Evolutionary conservation across 2,888 invertebrate species (phyloP).

Genomic region (Athalia cordata): DNA sequence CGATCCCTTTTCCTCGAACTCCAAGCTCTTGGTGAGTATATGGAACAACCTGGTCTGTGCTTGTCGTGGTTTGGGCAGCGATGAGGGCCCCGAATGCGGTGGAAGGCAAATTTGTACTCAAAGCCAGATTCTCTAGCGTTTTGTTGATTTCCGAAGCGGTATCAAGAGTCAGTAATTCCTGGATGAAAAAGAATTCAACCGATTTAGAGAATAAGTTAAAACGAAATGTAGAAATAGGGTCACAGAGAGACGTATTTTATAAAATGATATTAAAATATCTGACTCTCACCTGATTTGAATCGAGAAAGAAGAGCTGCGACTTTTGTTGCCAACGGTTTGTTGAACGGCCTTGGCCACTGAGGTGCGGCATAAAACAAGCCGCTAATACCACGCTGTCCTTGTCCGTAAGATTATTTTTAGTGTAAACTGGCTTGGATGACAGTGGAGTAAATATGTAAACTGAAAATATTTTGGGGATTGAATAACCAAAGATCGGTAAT

Average conservation of each 20-base stretch:
- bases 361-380: constrained; percentile 78
- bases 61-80: constrained; percentile 67
- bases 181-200: constrained; percentile 46
- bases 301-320: constrained; percentile 79
- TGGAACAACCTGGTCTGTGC: constrained; percentile 57
- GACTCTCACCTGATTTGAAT: constrained; percentile 75
- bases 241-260: constrained; percentile 4
- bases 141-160: constrained; percentile 71
- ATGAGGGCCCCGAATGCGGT: constrained; percentile 75
- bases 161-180: constrained; percentile 75
- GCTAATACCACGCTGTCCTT: constrained; percentile 72
- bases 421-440: constrained; percentile 76
- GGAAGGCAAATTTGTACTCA: constrained; percentile 65
- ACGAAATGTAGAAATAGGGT: no score
- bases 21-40: constrained; percentile 71
- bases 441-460: constrained; percentile 81
- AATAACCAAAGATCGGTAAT: constrained; percentile 17
- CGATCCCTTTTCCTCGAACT: constrained; percentile 70
- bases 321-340: constrained; percentile 77
- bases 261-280: background rate
- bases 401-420: constrained; percentile 73
- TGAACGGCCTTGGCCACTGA: constrained; percentile 66
- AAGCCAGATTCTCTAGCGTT: constrained; percentile 68
- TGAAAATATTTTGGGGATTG: constrained; percentile 65
- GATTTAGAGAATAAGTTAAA: background rate